Percentiles rank a stretch among this genome's conserved stretches.
These are phyloP conservation scores for Metopia argyrocephala DNA, from an alignment of 2,888 invertebrate genomes.

Conservation along the genomic window DNA sequence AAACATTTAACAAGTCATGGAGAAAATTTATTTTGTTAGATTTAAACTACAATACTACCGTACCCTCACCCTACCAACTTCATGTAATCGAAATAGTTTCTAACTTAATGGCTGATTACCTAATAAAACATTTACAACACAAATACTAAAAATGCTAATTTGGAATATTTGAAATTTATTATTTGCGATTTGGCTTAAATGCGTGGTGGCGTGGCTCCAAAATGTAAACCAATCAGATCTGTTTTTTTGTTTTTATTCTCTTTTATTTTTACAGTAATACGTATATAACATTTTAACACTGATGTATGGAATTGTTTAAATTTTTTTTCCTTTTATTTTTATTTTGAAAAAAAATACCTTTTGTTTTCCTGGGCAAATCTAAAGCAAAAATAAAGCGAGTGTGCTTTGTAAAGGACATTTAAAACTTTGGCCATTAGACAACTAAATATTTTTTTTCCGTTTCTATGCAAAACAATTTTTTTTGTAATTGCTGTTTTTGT, in stretches of 20 bases:
- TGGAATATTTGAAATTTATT: conserved; percentile 54
- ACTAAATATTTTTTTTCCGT: conserved; percentile 39
- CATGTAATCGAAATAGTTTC: background rate
- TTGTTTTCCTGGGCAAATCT: too few relatives aligned
- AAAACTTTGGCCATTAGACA: conserved; percentile 21
- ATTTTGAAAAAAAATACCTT: too few relatives aligned
- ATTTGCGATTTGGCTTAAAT: conserved; percentile 26
- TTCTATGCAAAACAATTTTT: background rate
- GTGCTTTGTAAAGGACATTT: background rate
- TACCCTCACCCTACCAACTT: background rate
- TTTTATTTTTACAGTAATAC: too few relatives aligned
- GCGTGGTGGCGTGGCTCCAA: background rate
- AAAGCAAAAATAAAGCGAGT: background rate
- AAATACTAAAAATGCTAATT: conserved; percentile 46
- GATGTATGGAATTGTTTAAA: too few relatives aligned
- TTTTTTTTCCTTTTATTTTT: too few relatives aligned
- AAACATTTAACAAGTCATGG: too few relatives aligned
- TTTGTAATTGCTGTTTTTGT: background rate
- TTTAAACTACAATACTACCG: background rate
- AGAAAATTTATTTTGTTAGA: too few relatives aligned
- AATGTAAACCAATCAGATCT: background rate
- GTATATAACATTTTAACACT: too few relatives aligned
- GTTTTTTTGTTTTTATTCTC: background rate
- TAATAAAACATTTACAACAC: conserved; percentile 45
- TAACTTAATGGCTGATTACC: conserved; percentile 33